Evolutionary conservation across 2,888 invertebrate species (phyloP).

Genomic region (Melipona bicolor): DNA sequence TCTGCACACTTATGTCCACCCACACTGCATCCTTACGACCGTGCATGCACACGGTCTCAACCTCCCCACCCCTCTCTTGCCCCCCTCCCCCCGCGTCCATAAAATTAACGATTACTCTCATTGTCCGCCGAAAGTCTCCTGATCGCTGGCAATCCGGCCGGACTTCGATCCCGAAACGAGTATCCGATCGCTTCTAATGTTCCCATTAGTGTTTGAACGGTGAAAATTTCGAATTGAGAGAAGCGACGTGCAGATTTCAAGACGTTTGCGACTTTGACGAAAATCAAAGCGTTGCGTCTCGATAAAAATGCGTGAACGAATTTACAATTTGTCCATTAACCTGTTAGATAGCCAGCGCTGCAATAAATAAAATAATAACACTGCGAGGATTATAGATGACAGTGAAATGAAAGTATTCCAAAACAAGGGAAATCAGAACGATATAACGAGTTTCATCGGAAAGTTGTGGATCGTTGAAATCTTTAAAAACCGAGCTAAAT

Average conservation of each 20-base stretch:
- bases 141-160: conserved; percentile 41
- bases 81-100: not conserved
- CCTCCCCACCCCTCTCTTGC: not conserved
- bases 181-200: not conserved
- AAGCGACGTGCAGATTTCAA: no score
- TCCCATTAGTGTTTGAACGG: not conserved
- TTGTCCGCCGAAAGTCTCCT: conserved; percentile 58
- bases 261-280: not conserved
- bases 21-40: conserved; percentile 39
- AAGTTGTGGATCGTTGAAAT: no score
- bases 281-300: no score
- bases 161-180: not conserved
- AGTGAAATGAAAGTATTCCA: no score
- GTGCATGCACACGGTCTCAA: not conserved
- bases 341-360: no score
- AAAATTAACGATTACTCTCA: conserved; percentile 50
- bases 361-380: no score
- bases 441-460: no score
- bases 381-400: no score
- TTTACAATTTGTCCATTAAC: not conserved
- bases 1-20: conserved; percentile 56
- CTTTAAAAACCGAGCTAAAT: no score
- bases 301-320: not conserved
- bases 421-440: no score
- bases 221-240: not conserved